A percentile compares a stretch with the other conserved stretches of the same genome.
Evolutionary conservation across 2,888 invertebrate genomes (phyloP).

Genomic region (Opisthograptis luteolata): DNA sequence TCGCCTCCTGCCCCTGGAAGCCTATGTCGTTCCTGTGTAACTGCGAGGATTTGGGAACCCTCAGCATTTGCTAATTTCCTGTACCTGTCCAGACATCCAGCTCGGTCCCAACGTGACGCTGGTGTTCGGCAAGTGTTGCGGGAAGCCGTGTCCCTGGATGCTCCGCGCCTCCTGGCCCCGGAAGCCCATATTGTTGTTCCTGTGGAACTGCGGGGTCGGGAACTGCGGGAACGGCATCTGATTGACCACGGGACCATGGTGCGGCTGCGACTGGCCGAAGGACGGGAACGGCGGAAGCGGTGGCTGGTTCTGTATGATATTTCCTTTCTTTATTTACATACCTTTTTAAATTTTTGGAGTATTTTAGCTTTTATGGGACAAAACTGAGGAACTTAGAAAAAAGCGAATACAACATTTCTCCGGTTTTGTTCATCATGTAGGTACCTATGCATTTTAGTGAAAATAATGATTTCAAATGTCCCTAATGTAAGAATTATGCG

Average conservation of each 20-base stretch:
- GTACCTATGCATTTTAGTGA: no score
- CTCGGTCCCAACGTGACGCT: slow-evolving; percentile 53
- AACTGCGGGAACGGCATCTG: slow-evolving; percentile 64
- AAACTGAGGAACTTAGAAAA: no score
- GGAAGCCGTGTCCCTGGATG: slow-evolving; percentile 46
- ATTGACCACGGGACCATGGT: slow-evolving; percentile 54
- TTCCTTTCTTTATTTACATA: neutral
- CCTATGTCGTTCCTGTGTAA: slow-evolving; percentile 47
- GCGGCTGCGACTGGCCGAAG: slow-evolving; percentile 41
- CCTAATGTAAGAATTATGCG: no score
- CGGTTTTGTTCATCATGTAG: no score
- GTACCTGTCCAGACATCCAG: slow-evolving; percentile 52
- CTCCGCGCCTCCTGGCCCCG: slow-evolving; percentile 5
- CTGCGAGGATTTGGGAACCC: slow-evolving; percentile 59
- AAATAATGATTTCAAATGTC: no score
- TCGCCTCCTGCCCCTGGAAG: no score
- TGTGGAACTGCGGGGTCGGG: slow-evolving; percentile 56
- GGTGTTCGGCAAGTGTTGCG: slow-evolving; percentile 51
- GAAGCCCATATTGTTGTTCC: slow-evolving; percentile 38
- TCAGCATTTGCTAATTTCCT: no score
- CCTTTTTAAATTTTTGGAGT: no score
- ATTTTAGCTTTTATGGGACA: no score
- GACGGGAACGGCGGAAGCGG: slow-evolving; percentile 60
- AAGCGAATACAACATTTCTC: no score
- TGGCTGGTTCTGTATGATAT: slow-evolving; percentile 48